A percentile compares a stretch with the other conserved stretches of the same genome.
These are phyloP conservation scores for Coelinius sp. DNA, from an alignment of 2,888 invertebrate species.

Conservation along the genomic window DNA sequence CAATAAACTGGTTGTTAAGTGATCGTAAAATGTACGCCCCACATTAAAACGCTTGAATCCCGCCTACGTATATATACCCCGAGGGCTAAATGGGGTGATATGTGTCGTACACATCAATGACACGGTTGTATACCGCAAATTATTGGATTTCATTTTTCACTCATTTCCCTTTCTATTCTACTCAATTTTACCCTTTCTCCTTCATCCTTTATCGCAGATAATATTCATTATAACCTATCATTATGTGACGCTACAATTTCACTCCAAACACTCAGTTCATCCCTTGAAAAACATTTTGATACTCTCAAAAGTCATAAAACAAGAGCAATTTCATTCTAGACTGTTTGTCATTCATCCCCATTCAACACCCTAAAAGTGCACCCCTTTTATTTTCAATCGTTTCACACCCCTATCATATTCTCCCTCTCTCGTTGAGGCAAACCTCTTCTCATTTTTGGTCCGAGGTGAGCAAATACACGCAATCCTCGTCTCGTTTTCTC, in stretches of 20 bases:
- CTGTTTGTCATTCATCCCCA: neutral
- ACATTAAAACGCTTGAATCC: slow-evolving; percentile 7
- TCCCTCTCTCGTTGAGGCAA: slow-evolving; percentile 1
- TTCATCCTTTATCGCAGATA: neutral
- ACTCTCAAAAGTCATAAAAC: neutral
- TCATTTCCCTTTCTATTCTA: neutral
- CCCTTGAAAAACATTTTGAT: neutral
- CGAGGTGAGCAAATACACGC: slow-evolving; percentile 17
- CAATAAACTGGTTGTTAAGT: slow-evolving; percentile 62
- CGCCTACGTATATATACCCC: neutral
- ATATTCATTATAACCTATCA: too few relatives aligned
- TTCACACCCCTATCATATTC: neutral
- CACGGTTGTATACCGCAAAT: neutral
- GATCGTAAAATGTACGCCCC: slow-evolving; percentile 57
- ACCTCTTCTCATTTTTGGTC: slow-evolving; percentile 11
- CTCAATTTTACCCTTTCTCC: slow-evolving; percentile 3
- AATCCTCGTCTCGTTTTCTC: slow-evolving; percentile 18
- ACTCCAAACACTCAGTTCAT: too few relatives aligned
- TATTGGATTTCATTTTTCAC: neutral
- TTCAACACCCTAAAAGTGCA: neutral
- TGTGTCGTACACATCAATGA: slow-evolving; percentile 1
- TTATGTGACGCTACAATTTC: too few relatives aligned
- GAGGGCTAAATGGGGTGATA: slow-evolving; percentile 10
- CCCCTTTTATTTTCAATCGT: neutral
- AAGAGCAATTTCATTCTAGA: neutral